Percentiles rank a stretch among this genome's conserved stretches.
Conservation (phyloP, 2,888 invertebrate genomes). For the Neocrepidodera transversa region DNA sequence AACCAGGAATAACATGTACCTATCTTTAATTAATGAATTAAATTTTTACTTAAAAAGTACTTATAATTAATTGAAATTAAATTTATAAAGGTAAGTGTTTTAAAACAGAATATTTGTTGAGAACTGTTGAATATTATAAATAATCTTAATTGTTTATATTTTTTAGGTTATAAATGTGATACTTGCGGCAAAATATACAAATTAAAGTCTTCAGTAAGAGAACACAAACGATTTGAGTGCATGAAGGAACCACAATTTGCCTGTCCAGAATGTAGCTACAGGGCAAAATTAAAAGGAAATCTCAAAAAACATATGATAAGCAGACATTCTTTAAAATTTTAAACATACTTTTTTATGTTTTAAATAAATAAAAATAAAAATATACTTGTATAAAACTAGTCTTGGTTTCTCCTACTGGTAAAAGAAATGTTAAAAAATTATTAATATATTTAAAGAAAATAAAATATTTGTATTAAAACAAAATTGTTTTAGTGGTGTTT, state of each 20-base stretch:
- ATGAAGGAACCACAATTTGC: slow-evolving; percentile 75
- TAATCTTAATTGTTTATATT: neutral
- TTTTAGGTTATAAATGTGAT: slow-evolving; percentile 23
- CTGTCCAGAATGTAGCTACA: slow-evolving; percentile 57
- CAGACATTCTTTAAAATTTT: slow-evolving; percentile 7
- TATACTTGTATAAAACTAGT: neutral
- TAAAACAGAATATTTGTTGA: too few relatives aligned
- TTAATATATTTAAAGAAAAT: too few relatives aligned
- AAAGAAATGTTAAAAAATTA: too few relatives aligned
- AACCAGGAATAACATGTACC: too few relatives aligned
- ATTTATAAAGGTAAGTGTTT: too few relatives aligned
- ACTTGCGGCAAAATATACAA: slow-evolving; percentile 38
- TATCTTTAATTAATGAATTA: too few relatives aligned
- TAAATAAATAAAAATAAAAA: slow-evolving; percentile 14
- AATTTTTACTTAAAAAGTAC: too few relatives aligned
- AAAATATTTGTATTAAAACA: too few relatives aligned
- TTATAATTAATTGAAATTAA: too few relatives aligned
- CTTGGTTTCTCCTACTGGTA: too few relatives aligned
- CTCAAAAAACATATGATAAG: slow-evolving; percentile 27
- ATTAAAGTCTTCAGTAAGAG: slow-evolving; percentile 35
- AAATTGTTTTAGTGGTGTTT: too few relatives aligned
- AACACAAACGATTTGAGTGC: slow-evolving; percentile 41
- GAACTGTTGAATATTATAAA: too few relatives aligned
- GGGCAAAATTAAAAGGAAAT: slow-evolving; percentile 26
- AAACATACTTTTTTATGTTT: neutral